A percentile compares a stretch with the other conserved stretches of the same genome.
These are phyloP conservation scores for Pseudomyrmex concolor DNA, from an alignment of 1,140 invertebrate species.

Conservation along the genomic window DNA sequence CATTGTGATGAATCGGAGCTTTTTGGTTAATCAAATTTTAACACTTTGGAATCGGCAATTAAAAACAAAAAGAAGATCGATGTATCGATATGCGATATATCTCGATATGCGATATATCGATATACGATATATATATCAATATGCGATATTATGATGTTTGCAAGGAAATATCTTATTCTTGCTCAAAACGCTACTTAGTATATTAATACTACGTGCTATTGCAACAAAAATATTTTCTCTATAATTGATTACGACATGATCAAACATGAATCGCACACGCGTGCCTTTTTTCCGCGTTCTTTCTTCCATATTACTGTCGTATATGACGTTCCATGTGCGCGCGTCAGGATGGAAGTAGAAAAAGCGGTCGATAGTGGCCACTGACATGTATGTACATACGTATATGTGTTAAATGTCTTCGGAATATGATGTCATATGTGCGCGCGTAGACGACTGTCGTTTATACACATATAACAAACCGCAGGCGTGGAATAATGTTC, in stretches of 20 bases:
- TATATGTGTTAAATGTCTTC: conserved; percentile 25
- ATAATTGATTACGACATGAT: not conserved
- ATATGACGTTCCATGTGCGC: conserved; percentile 18
- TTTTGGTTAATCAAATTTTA: no score
- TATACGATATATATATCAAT: no score
- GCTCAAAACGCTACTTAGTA: no score
- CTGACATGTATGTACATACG: conserved; percentile 19
- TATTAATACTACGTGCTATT: no score
- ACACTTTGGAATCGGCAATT: not conserved
- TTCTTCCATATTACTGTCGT: conserved; percentile 14
- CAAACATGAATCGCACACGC: not conserved
- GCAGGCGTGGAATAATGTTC: conserved; percentile 52
- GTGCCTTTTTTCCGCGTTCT: conserved; percentile 7
- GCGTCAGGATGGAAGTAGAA: conserved; percentile 37
- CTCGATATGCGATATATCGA: no score
- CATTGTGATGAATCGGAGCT: no score
- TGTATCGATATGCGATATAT: no score
- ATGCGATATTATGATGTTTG: no score
- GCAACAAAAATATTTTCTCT: no score
- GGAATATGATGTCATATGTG: conserved; percentile 45
- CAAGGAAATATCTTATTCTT: no score
- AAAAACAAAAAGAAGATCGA: not conserved
- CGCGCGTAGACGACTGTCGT: not conserved
- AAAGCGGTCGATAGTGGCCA: conserved; percentile 48
- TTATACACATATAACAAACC: conserved; percentile 43